These are phyloP conservation scores for Deroptyus accipitrinus DNA, from an alignment of 2,113 vertebrate species.

Conservation along the genomic window DNA sequence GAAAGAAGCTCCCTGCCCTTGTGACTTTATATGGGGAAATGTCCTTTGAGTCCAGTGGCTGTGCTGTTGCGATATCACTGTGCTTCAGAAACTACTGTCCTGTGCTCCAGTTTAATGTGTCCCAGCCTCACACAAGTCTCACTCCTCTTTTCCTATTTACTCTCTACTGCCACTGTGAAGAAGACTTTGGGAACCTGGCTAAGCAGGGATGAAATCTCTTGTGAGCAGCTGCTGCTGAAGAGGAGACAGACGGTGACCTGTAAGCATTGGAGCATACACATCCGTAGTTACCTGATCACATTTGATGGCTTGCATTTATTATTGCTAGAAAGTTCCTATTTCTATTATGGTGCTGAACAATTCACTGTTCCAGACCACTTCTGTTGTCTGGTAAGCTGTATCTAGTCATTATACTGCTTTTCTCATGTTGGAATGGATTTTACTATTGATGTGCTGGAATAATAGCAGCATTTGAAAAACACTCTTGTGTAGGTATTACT, in stretches of 20 bases:
- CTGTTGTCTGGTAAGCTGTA: not conserved
- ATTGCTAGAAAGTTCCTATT: not conserved
- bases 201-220: not conserved
- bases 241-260: not conserved
- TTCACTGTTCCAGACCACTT: not conserved
- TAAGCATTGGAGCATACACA: not conserved
- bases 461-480: not conserved
- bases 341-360: not conserved
- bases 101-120: not conserved
- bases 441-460: not conserved
- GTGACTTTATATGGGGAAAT: accelerated
- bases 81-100: not conserved
- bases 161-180: not conserved
- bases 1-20: not conserved
- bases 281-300: not conserved
- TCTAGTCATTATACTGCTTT: not conserved
- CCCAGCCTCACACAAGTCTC: not conserved
- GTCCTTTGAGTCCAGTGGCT: not conserved
- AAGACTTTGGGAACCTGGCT: not conserved
- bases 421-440: not conserved
- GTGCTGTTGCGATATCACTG: not conserved
- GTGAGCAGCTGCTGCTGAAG: not conserved
- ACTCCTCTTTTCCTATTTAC: not conserved
- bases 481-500: not conserved
- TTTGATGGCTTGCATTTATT: not conserved